Base-by-base conservation (phyloP, 2,797 vertebrate genomes). In the Chaunax sp. region DNA sequence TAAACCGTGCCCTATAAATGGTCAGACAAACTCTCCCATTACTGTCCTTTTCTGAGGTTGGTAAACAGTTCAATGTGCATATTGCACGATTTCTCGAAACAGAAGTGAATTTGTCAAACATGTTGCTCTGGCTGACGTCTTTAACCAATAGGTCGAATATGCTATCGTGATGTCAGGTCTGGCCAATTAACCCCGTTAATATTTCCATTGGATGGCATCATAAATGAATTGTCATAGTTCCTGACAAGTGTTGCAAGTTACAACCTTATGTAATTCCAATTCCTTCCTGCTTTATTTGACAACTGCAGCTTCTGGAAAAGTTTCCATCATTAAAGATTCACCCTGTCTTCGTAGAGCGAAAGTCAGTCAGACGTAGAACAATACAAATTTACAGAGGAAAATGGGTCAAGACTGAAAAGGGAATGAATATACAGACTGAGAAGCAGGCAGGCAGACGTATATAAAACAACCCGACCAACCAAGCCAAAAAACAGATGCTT, bases 251-350 rank as follows among this genome's bases (percentile, higher is more conserved):
- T 61, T 40, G 15, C 14, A 60, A 38, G 25, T 13, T 5, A 20
- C 6, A 49, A 8, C 14, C 13, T n/a, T 22, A 49, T 50, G 12
- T 46, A 81, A 75, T 64, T 47, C 18, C 9, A n/a, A 33, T 53
- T 66, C 25, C 41, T 44, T 51, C 26, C 19, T 18, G 22, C 56
- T 76, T 69, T 66, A 66, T 62, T 64, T 54, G 35, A 12, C 44
- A 56, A 80, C 56, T 73, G 69, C 55, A 67, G 64, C 56, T 60
- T 73, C 63, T 73, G 64, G 38, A 77, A 87, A 87, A 86, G 69
- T 85, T 89, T 87, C 58, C 64, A 68, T 84, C 88, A 85, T 92
- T 86, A 89, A 90, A 84, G 61, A 91, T 90, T 89, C 74, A 86
- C 88, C 49, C 58, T 15, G 56, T 82, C 76, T 84, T 87, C 80